A percentile compares a stretch with the other conserved stretches of the same genome.
These are phyloP conservation scores for Leptopilina clavipes DNA, from an alignment of 1,140 invertebrate species.

Conservation along the genomic window DNA sequence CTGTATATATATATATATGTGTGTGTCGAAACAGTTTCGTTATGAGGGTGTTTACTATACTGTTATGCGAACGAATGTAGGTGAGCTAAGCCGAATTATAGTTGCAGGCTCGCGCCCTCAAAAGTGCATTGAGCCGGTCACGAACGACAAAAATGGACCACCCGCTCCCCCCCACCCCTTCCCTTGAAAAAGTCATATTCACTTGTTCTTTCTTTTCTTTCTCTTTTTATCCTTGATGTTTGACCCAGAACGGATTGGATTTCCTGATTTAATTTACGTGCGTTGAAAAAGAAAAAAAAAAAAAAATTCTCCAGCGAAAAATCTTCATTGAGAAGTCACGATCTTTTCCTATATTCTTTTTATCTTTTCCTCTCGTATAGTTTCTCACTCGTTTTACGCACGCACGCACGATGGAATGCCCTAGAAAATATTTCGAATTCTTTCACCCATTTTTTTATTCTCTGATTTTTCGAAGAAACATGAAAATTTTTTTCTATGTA, in stretches of 20 bases:
- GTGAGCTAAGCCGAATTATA: slow-evolving; percentile 64
- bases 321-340: slow-evolving; percentile 46
- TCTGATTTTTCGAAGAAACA: too few species aligned
- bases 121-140: slow-evolving; percentile 68
- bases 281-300: background rate
- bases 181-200: slow-evolving; percentile 6
- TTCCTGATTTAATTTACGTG: slow-evolving; percentile 46
- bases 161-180: background rate
- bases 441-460: too few species aligned
- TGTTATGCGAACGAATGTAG: slow-evolving; percentile 59
- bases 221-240: background rate
- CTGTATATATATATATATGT: background rate
- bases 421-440: too few species aligned
- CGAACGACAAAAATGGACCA: slow-evolving; percentile 55
- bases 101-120: slow-evolving; percentile 66
- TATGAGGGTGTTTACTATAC: slow-evolving; percentile 45
- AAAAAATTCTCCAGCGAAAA: slow-evolving; percentile 24
- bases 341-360: slow-evolving; percentile 33
- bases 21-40: slow-evolving; percentile 37
- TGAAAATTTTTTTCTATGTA: background rate
- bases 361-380: background rate
- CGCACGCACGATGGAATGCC: background rate
- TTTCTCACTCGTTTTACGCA: background rate
- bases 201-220: slow-evolving; percentile 8
- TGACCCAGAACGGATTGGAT: slow-evolving; percentile 33